phyloP scores from a whole-genome alignment of 2,888 invertebrate genomes.

The Leptinotarsa rubiginosa region DNA sequence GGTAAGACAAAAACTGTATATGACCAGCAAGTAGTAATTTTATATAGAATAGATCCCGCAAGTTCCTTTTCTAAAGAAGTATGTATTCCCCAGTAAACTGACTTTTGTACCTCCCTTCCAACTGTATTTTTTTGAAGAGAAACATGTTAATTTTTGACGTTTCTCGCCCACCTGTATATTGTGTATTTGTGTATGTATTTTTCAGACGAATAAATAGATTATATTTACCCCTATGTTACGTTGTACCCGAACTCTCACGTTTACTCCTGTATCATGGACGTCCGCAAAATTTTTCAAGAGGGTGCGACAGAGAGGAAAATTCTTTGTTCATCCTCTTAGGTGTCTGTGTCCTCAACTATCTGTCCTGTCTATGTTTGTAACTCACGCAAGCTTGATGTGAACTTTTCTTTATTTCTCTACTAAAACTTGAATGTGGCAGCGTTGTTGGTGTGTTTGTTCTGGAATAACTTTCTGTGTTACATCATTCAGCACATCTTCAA shows the following conservation, averaged over 20 bases:
- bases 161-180: constrained; percentile 60
- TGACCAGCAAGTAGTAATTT: constrained; percentile 40
- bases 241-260: constrained; percentile 36
- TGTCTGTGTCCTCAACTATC: constrained; percentile 30
- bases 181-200: constrained; percentile 62
- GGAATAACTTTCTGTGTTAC: constrained; percentile 10
- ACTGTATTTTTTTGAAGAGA: constrained; percentile 49
- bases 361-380: constrained; percentile 40
- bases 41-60: constrained; percentile 23
- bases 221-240: constrained; percentile 49
- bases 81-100: constrained; percentile 24
- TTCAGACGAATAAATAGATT: constrained; percentile 49
- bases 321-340: background rate
- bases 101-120: constrained; percentile 33
- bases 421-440: constrained; percentile 6
- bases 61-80: constrained; percentile 13
- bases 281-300: constrained; percentile 2
- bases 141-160: constrained; percentile 58
- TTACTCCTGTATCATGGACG: constrained; percentile 14
- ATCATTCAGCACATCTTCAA: constrained; percentile 9
- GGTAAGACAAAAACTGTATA: constrained; percentile 38
- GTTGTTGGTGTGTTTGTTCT: constrained; percentile 3
- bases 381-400: constrained; percentile 24
- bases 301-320: background rate
- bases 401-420: constrained; percentile 15